Percentiles rank a stretch among this genome's conserved stretches.
Evolutionary conservation across 1,140 invertebrate species (phyloP).

Genomic region (Drosophila lini): DNA sequence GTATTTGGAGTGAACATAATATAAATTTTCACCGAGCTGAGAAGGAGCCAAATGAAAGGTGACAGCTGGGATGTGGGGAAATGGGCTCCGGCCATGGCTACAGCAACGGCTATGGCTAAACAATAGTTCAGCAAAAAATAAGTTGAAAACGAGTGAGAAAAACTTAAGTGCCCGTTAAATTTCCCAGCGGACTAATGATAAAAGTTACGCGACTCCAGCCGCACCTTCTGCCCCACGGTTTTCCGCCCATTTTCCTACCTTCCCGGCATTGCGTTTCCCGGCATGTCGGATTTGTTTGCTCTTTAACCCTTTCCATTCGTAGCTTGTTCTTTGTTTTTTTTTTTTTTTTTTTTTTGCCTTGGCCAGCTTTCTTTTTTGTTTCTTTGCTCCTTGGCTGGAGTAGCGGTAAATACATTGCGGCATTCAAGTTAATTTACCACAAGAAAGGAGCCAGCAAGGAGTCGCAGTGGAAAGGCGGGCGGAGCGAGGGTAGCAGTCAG

Average conservation of each 20-base stretch:
- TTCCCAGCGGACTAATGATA: constrained; percentile 81
- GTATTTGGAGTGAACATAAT: constrained; percentile 69
- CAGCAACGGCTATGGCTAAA: constrained; percentile 59
- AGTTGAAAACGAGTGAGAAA: constrained; percentile 74
- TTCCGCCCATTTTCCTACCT: constrained; percentile 31
- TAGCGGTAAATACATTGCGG: constrained; percentile 79
- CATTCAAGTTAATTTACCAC: constrained; percentile 78
- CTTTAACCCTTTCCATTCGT: constrained; percentile 59
- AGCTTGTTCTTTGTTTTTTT: constrained; percentile 39
- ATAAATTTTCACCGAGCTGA: constrained; percentile 68
- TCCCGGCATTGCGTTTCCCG: constrained; percentile 25
- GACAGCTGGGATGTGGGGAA: constrained; percentile 54
- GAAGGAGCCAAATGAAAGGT: constrained; percentile 66
- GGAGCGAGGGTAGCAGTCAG: neutral
- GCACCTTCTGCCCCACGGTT: constrained; percentile 8
- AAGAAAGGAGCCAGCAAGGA: constrained; percentile 53
- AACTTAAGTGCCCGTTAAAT: constrained; percentile 83
- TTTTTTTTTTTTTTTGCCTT: constrained; percentile 31
- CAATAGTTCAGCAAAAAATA: constrained; percentile 73
- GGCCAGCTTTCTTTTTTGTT: constrained; percentile 31
- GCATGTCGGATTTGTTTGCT: constrained; percentile 54
- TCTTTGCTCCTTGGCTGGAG: constrained; percentile 39
- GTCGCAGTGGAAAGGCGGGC: constrained; percentile 8
- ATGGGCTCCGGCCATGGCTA: constrained; percentile 21
- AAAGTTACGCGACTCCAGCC: constrained; percentile 74